A percentile compares a stretch with the other conserved stretches of the same genome.
phyloP scores from a whole-genome alignment of 2,113 vertebrate genomes.

The Dascyllus trimaculatus region DNA sequence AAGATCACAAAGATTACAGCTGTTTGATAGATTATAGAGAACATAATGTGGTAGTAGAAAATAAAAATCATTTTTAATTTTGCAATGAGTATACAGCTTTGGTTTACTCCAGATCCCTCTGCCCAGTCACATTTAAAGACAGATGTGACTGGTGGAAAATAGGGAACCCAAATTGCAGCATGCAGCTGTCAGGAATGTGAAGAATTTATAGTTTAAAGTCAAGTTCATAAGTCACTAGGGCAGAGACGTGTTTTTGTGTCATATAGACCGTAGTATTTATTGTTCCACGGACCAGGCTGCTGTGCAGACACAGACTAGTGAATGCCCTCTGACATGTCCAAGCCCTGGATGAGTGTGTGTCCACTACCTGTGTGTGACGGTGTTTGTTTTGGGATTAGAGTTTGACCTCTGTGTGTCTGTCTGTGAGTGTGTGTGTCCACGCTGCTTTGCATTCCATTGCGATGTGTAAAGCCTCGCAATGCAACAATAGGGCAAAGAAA shows the following conservation, averaged over 20 bases:
- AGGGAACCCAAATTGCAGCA: background rate
- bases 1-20: too few relatives aligned
- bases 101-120: too few relatives aligned
- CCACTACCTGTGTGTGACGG: constrained; percentile 46
- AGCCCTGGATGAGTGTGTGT: constrained; percentile 18
- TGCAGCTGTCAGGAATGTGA: constrained; percentile 12
- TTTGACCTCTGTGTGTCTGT: constrained; percentile 38
- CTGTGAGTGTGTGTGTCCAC: background rate
- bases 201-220: constrained; percentile 15
- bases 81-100: too few relatives aligned
- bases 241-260: background rate
- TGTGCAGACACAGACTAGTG: background rate
- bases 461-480: constrained; percentile 64
- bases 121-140: too few relatives aligned
- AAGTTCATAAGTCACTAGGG: background rate
- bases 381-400: constrained; percentile 70
- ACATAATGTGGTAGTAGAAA: too few relatives aligned
- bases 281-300: constrained; percentile 6
- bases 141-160: background rate
- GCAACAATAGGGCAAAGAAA: constrained; percentile 76
- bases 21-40: too few relatives aligned
- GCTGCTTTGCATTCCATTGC: constrained; percentile 73
- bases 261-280: too few relatives aligned
- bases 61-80: too few relatives aligned
- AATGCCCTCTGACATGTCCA: constrained; percentile 2